Evolutionary conservation across 1,140 invertebrate species (phyloP).

Genomic region (Colletes latitarsis): DNA sequence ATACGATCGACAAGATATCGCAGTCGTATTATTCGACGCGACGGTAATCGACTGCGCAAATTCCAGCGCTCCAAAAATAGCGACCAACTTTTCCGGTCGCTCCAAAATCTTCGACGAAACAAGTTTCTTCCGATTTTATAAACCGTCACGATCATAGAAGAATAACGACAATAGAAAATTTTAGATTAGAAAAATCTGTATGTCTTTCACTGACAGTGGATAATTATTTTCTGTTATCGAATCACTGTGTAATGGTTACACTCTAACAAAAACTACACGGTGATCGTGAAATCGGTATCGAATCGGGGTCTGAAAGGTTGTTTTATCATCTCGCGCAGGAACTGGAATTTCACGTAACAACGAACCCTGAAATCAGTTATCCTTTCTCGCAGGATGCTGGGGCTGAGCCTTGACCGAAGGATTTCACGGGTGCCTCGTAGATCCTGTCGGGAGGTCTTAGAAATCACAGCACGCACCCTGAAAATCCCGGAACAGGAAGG

Average conservation of each 20-base stretch:
- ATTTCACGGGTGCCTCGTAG: constrained; percentile 57
- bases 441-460: constrained; percentile 15
- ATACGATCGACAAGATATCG: constrained; percentile 47
- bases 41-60: neutral
- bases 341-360: constrained; percentile 42
- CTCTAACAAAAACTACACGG: neutral
- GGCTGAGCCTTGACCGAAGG: constrained; percentile 39
- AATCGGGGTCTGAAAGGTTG: constrained; percentile 7
- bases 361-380: constrained; percentile 70
- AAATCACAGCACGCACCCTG: neutral
- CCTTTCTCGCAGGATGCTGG: constrained; percentile 37
- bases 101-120: neutral
- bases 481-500: constrained; percentile 20
- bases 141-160: neutral
- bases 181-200: too few species aligned
- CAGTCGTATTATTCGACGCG: constrained; percentile 30
- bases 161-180: too few species aligned
- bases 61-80: constrained; percentile 6
- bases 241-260: neutral
- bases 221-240: too few species aligned
- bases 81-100: neutral
- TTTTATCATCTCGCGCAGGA: constrained; percentile 42
- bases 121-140: neutral
- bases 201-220: too few species aligned
- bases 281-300: neutral